These are phyloP conservation scores for Adelphocoris suturalis DNA, from an alignment of 2,888 invertebrate genomes.

Conservation along the genomic window DNA sequence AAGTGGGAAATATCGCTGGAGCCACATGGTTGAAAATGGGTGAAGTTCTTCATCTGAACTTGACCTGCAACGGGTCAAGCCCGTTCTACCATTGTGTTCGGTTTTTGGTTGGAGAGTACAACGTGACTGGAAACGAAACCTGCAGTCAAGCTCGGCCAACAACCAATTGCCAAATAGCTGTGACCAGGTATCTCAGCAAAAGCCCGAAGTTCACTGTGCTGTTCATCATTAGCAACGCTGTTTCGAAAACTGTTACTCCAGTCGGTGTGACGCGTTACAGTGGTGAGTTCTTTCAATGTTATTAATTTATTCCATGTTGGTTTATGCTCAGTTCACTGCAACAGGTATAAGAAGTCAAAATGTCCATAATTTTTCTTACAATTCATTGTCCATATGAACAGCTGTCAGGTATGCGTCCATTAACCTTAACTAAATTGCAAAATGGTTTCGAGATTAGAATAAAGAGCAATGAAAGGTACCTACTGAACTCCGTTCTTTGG, in stretches of 20 bases:
- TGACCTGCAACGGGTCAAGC: slow-evolving; percentile 86
- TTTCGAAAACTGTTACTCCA: slow-evolving; percentile 85
- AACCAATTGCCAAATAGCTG: slow-evolving; percentile 82
- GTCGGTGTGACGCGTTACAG: slow-evolving; percentile 90
- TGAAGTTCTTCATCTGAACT: slow-evolving; percentile 85
- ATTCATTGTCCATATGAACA: too few species aligned
- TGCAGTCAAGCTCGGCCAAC: slow-evolving; percentile 79
- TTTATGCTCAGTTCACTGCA: too few species aligned
- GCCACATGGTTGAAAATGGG: slow-evolving; percentile 91
- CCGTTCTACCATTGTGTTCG: slow-evolving; percentile 86
- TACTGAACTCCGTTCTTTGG: too few species aligned
- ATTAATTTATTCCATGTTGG: neutral
- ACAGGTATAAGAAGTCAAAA: too few species aligned
- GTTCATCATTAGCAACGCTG: slow-evolving; percentile 88
- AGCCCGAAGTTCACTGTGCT: slow-evolving; percentile 88
- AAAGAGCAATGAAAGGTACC: too few species aligned
- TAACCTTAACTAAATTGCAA: too few species aligned
- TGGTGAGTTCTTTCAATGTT: slow-evolving; percentile 81
- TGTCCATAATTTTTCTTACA: too few species aligned
- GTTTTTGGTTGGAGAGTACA: slow-evolving; percentile 82
- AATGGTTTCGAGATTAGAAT: too few species aligned
- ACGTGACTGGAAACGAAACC: slow-evolving; percentile 85
- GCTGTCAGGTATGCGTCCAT: too few species aligned
- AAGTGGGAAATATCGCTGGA: slow-evolving; percentile 85
- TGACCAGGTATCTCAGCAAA: slow-evolving; percentile 85